Evolutionary conservation across 2,113 vertebrate species (phyloP).

Genomic region (Eurystomus gularis): DNA sequence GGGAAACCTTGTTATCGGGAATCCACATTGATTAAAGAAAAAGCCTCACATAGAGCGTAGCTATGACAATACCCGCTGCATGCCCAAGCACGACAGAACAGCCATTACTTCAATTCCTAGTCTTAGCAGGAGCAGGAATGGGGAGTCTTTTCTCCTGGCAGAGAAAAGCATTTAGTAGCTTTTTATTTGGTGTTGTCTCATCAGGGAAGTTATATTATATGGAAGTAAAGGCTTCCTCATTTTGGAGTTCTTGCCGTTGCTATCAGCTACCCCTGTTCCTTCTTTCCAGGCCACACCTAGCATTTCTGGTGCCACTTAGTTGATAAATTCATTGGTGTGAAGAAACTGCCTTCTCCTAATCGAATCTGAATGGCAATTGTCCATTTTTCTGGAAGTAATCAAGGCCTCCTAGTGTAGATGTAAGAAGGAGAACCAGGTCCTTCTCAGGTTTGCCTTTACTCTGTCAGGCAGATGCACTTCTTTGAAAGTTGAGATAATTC

Average conservation of each 20-base stretch:
- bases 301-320: neutral
- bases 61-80: neutral
- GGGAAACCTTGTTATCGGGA: neutral
- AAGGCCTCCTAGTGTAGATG: neutral
- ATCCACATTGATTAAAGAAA: neutral
- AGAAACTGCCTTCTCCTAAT: neutral
- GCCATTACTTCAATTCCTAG: neutral
- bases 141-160: neutral
- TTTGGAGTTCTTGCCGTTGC: neutral
- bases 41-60: too few relatives aligned
- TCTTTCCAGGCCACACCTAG: rapidly evolving
- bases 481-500: neutral
- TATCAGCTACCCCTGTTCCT: neutral
- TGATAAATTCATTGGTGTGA: neutral
- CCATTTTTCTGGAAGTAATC: neutral
- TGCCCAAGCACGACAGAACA: neutral
- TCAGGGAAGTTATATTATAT: neutral
- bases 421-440: too few relatives aligned
- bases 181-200: neutral
- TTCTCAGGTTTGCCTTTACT: neutral
- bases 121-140: neutral
- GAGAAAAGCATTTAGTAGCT: neutral
- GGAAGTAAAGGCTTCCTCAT: neutral
- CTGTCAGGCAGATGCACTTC: neutral
- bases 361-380: too few relatives aligned